Base-by-base conservation (phyloP, 2,797 vertebrate species). In the Alosa sapidissima region DNA sequence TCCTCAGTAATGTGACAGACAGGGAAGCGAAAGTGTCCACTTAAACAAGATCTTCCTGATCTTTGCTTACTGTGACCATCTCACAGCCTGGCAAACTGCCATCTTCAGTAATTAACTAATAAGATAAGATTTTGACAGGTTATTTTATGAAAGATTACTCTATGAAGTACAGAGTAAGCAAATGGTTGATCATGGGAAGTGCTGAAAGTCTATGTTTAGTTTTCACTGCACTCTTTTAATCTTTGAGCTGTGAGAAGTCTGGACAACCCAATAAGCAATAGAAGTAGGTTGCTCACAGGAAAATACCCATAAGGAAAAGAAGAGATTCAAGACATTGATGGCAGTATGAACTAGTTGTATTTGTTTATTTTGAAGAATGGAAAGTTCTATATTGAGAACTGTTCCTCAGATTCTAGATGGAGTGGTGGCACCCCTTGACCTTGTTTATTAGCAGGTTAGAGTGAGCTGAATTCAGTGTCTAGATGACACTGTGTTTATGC, bases 1-100 rank as follows among this genome's bases (percentile, higher is more conserved):
- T 78, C 72, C 72, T 78, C 41, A 47, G 72, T 47, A 47, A 78
- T 78, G 72, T 78, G 72, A 78, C 72, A 47, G 72, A 78, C 36
- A 16, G 19, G 72, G 72, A 78, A 78, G 36, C 19, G 72, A 78
- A 78, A 78, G 72, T 78, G 72, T 47, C 72, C 41, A 78, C 72
- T 78, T 45, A 45, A 45, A 45, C 72, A 47, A 8, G 41, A 78
- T 47, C 14, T 21, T 21, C 45, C 41, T 78, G 41, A 47, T 21
- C 72, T 21, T 7, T 6, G 1, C 36, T 45, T 21, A 75, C 13
- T 21, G 16, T 65, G n/a, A 65, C n/a, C n/a, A 28, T 21, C n/a
- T 10, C 8, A 21, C 8, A 28, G 60, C n/a, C n/a, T 24, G n/a
- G 24, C 24, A 65, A 28, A 10, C 60, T 28, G 41, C 41, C 4